phyloP scores from a whole-genome alignment of 2,113 vertebrate species.

The Globicephala melas region DNA sequence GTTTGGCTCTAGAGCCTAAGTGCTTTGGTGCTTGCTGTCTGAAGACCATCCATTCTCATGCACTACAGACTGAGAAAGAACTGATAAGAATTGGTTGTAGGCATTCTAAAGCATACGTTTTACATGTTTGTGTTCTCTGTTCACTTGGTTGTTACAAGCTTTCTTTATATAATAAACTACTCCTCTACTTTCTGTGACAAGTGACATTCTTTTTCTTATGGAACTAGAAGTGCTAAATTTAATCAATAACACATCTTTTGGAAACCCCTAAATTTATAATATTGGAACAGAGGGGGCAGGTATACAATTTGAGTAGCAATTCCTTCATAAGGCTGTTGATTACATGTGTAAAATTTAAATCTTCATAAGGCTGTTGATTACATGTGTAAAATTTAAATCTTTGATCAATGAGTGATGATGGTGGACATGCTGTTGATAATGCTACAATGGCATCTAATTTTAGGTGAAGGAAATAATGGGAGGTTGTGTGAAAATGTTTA shows the following conservation, averaged over 20 bases:
- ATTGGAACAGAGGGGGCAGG: background rate
- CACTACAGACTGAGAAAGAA: background rate
- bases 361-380: background rate
- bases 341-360: background rate
- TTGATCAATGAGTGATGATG: background rate
- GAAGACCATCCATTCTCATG: background rate
- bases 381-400: background rate
- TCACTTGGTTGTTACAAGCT: background rate
- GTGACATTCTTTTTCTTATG: background rate
- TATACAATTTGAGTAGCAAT: background rate
- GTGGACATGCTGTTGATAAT: background rate
- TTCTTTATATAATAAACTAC: background rate
- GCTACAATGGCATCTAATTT: background rate
- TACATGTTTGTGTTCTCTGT: background rate
- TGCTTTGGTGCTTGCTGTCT: background rate
- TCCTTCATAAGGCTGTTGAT: background rate
- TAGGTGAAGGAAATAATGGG: background rate
- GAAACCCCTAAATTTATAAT: background rate
- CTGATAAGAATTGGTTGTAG: background rate
- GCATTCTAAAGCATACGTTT: background rate
- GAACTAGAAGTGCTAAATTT: background rate
- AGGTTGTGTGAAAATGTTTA: background rate
- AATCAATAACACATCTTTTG: background rate
- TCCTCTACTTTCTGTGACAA: background rate
- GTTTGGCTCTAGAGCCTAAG: background rate